Evolutionary conservation across 2,888 invertebrate species (phyloP).

Genomic region (Meiosimyza decipiens): DNA sequence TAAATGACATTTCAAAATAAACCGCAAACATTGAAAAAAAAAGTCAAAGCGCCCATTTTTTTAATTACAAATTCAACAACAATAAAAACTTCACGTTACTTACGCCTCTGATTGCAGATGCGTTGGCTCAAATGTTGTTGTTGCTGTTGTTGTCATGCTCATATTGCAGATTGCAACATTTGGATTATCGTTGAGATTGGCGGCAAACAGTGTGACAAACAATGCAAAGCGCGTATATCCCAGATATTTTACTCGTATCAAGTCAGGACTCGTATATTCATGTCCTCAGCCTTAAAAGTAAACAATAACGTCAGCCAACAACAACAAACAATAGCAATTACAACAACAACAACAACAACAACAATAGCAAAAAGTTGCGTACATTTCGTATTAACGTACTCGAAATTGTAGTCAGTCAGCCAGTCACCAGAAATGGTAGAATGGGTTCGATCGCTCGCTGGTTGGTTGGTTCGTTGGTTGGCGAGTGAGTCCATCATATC

Average conservation of each 20-base stretch:
- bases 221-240: neutral
- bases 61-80: slow-evolving; percentile 17
- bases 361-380: slow-evolving; percentile 14
- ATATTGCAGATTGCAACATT: slow-evolving; percentile 17
- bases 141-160: slow-evolving; percentile 9
- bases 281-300: slow-evolving; percentile 12
- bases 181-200: slow-evolving; percentile 21
- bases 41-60: neutral
- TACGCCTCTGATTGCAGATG: neutral
- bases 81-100: slow-evolving; percentile 8
- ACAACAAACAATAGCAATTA: slow-evolving; percentile 1
- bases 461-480: no score
- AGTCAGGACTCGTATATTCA: neutral
- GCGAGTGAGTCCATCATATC: slow-evolving; percentile 48
- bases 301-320: slow-evolving; percentile 19
- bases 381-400: slow-evolving; percentile 2
- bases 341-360: neutral
- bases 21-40: slow-evolving; percentile 22
- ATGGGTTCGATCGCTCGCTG: no score
- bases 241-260: neutral
- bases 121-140: slow-evolving; percentile 11
- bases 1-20: slow-evolving; percentile 12
- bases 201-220: neutral
- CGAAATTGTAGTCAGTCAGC: neutral
- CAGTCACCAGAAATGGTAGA: slow-evolving; percentile 12